phyloP scores from a whole-genome alignment of 2,797 vertebrate genomes.

The Siniperca undulata region DNA sequence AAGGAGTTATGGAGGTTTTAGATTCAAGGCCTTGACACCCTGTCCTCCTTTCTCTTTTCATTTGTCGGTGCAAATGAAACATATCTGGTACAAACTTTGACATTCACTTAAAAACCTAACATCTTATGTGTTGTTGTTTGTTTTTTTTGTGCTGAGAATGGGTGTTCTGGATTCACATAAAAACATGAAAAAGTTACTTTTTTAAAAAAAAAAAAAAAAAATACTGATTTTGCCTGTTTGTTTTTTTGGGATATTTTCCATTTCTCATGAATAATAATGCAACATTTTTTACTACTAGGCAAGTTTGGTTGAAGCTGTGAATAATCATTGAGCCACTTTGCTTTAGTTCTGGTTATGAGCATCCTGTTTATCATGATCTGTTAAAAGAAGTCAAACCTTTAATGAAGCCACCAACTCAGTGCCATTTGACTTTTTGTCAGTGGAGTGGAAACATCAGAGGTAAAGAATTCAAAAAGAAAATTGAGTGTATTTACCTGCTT shows the following conservation, averaged over 20 bases:
- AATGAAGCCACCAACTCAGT: constrained; percentile 59
- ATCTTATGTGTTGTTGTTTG: neutral
- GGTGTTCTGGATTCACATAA: constrained; percentile 49
- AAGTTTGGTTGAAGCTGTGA: constrained; percentile 84
- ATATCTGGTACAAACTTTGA: constrained; percentile 63
- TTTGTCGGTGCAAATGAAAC: constrained; percentile 31
- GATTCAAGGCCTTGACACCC: constrained; percentile 48
- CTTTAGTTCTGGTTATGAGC: constrained; percentile 61
- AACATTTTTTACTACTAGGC: constrained; percentile 64
- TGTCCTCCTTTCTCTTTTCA: constrained; percentile 32
- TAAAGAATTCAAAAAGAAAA: neutral
- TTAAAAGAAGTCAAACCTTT: constrained; percentile 51
- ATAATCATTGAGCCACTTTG: constrained; percentile 77
- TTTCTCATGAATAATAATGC: constrained; percentile 63
- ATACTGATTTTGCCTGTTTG: constrained; percentile 31
- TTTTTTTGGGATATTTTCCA: constrained; percentile 39
- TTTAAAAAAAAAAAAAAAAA: constrained; percentile 36
- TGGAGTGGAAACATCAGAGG: constrained; percentile 39
- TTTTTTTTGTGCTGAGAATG: constrained; percentile 47
- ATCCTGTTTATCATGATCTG: constrained; percentile 21
- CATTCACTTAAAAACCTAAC: constrained; percentile 25
- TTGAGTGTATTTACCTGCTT: constrained; percentile 24
- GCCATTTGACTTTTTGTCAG: constrained; percentile 66
- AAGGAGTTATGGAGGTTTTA: neutral
- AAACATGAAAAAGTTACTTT: constrained; percentile 34